Evolutionary conservation across 2,888 invertebrate species (phyloP), one percentile per base, ranked within the genome.

Genomic region (Teinopalpus imperialis): DNA sequence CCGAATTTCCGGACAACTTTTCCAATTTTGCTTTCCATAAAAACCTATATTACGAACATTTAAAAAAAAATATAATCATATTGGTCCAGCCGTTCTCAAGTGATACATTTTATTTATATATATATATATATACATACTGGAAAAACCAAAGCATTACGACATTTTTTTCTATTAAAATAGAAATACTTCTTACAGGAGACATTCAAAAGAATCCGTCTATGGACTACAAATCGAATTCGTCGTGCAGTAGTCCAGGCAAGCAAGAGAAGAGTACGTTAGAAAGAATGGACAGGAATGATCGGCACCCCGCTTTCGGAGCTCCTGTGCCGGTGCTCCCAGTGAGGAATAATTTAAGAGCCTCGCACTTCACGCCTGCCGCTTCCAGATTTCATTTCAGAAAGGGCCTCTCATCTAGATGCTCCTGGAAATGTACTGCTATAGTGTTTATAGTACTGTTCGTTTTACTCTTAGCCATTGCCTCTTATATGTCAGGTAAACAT

Each of bases 381-480:
- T 94, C 94, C 61, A 91, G 95, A 66, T 95, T 95, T 88, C 96
- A 95, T 83, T 95, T 96, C 83, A 93, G 94, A 74, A 96, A 96
- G 90, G 95, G 95, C 63, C 90, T 96, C 65, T 93, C 95, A 46
- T 94, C 95, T 61, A 91, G 92, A 66, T 98, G 98, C 87, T 95
- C 96, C 54, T 97, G 97, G 96, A 95, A 95, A 81, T 96, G 97
- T 85, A 93, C 96, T 60, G 96, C 97, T 54, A 94, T 98, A 74
- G 93, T 94, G 59, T 94, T 96, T 75, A 94, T 97, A 73, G 92
- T 95, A 81, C 91, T 97, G 63, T 93, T 95, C 63, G 92, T 95
- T 63, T 91, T 95, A 67, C 91, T 97, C 62, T 92, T 94, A 69
- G 94, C 96, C 57, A 94, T 95, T 57, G 91, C 97, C 59, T 93